Evolutionary conservation across 2,797 vertebrate genomes (phyloP), one percentile per base, ranked within the genome.

Genomic region (Diglossa cyanea): DNA sequence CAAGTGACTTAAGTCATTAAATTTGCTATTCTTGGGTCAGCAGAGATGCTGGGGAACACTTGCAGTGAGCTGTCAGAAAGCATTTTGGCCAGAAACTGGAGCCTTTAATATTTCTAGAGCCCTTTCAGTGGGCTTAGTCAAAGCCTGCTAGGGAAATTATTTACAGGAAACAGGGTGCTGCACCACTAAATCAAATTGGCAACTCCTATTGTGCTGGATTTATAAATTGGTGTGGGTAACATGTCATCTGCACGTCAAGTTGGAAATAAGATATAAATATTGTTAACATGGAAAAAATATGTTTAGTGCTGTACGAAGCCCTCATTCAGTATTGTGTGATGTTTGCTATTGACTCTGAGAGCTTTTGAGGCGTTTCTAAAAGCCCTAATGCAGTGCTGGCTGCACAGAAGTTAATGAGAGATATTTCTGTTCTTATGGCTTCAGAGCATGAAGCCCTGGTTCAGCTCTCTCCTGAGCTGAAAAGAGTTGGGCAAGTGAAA

Each of bases 201-300:
- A 79, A 8, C 47, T 91, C 51, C 86, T 23, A 45, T 82, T 68
- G 55, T 6, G 1, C 65, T 73, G 19, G 47, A 62, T 82, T 84
- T 84, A 81, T 84, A 70, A 88, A 55, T 78, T 66, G 74, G 30
- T 58, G 76, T 47, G 76, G 35, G 20, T 70, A 86, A 51, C 45
- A 1, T 23, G 45, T 88, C 73, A 83, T 73, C 70, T 86, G 30
- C 50, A 26, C 11, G 53, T 79, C 81, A 73, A 60, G 45, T 50
- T 93, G 77, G 63, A 75, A 92, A 67, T 72, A 47, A 51, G 51
- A 90, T 80, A 72, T 89, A 87, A 93, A 80, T 86, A 85, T 47
- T 82, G 85, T 88, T 83, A 68, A 87, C 86, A 35, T 44, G 18
- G 31, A 60, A 91, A 89, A 83, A 90, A 40, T 48, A 45, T 1